These are phyloP conservation scores for Plebejus argus DNA, from an alignment of 2,888 invertebrate genomes.

Conservation along the genomic window DNA sequence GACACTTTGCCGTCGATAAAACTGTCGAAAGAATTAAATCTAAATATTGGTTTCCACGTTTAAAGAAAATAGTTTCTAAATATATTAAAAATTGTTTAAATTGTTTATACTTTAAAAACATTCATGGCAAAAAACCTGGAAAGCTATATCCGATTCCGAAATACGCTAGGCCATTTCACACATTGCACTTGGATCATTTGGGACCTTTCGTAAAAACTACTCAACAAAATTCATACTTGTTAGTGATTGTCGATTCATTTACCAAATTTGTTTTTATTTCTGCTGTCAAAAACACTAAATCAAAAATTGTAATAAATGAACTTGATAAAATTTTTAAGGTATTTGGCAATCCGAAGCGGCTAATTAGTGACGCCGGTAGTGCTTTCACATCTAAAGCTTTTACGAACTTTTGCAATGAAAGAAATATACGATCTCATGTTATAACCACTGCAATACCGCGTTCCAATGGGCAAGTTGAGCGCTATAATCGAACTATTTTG, in stretches of 20 bases:
- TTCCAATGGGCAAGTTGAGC: no score
- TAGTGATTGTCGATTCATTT: conserved; percentile 43
- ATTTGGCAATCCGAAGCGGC: conserved; percentile 20
- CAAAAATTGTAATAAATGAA: conserved; percentile 40
- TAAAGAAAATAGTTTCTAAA: conserved; percentile 41
- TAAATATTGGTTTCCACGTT: conserved; percentile 45
- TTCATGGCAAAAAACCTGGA: conserved; percentile 40
- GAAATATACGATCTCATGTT: no score
- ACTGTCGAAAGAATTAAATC: conserved; percentile 37
- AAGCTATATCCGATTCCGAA: conserved; percentile 42
- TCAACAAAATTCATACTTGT: conserved; percentile 40
- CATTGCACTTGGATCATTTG: no score
- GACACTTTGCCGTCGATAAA: conserved; percentile 44
- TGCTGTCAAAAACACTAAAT: conserved; percentile 39
- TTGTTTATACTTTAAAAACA: conserved; percentile 42
- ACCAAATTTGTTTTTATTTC: conserved; percentile 44
- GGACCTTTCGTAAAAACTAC: conserved; percentile 44
- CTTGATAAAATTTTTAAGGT: conserved; percentile 43
- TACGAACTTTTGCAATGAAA: no score
- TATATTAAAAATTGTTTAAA: conserved; percentile 43
- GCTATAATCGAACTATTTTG: no score
- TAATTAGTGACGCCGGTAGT: conserved; percentile 45
- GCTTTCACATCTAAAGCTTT: conserved; percentile 42
- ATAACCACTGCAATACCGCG: no score
- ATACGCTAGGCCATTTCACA: conserved; percentile 38